Base-by-base conservation (phyloP, 2,888 invertebrate species). In the Nysson spinosus region DNA sequence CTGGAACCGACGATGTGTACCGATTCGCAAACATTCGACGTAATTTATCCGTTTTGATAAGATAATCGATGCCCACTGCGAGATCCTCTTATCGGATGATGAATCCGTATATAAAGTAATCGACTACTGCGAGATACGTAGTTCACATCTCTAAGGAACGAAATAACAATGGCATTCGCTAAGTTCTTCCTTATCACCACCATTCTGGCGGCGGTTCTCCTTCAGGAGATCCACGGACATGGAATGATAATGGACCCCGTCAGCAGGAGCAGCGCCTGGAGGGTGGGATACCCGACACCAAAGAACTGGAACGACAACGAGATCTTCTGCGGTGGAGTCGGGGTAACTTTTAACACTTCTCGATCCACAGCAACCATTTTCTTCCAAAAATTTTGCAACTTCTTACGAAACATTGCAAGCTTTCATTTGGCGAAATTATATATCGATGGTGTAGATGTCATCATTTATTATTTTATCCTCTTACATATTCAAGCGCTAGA, bases 221-320 rank as follows among this genome's bases (percentile, higher is more conserved):
- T 58, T 1, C 55, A 62, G 14, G 55, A 49, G 52, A 83, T 83
- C 51, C 49, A 78, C 17, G 89, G 88, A 1, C 91, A 91, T 78
- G 91, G 90, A 3, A 89, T 89, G 87, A 79, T 91, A 77, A 64
- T 89, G 76, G 88, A 88, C 35, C 91, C 91, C 0, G 87, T 88
- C 0, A 88, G 88, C 52, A 84, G 91, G 52, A 88, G 89, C 12
- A 89, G 90, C 2, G 87, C 90, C 16, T 91, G 91, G 90, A 86
- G 90, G 19, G 84, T 81, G 44, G 88, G 90, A 61, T 83, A 81
- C 17, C 49, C 84, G 1, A 89, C 89, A 0, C 89, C 89, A 0
- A 61, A 47, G 0, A 89, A 91, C 80, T 91, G 88, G 73, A 84
- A 90, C 49, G 91, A 91, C 72, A 89, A 87, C 72, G 88, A 80